Evolutionary conservation across 1,140 invertebrate species (phyloP), one percentile per base, ranked within the genome.

Genomic region (Pteromalus puparum): DNA sequence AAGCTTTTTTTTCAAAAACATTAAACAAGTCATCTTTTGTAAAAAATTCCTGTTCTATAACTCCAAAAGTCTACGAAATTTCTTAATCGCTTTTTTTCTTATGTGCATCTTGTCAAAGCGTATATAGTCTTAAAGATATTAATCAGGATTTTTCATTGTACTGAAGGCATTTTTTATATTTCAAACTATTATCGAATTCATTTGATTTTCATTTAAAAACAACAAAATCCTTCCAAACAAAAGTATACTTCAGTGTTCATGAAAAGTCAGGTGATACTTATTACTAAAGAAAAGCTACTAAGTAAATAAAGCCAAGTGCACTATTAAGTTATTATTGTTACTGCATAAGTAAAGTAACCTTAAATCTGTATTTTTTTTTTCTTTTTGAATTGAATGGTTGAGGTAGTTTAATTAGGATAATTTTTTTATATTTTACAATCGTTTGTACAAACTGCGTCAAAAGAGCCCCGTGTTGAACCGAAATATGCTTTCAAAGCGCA

Each of bases 401-500:
- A 79, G n/a, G 42, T 74, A 28, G 46, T 42, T 84, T 77, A 38
- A 74, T 46, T 46, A 70, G 30, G 24, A 30, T 28, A 76, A 67
- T 65, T 46, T 82, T 28, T 38, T 75, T 26, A 72, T 53, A 77
- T 77, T 34, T 6, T 53, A 83, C 21, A 34, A 24, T 7, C 24
- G 46, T 82, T 81, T 82, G 72, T 75, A 82, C 53, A 82, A 61
- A 75, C n/a, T 34, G 70, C 30, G 53, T 65, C n/a, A 34, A 65
- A 65, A 72, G 4, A 42, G 21, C n/a, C 5, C 65, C 18, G 7
- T 67, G 28, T 84, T 28, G 53, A 83, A 13, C 9, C 15, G 42
- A 53, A 53, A 13, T 2, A n/a, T 75, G n/a, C 38, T 18, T 65
- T 73, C 26, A 61, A 61, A 74, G 18, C 72, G 70, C 13, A 65